Base-by-base conservation (phyloP, 2,113 vertebrate genomes). In the Rostratula benghalensis region DNA sequence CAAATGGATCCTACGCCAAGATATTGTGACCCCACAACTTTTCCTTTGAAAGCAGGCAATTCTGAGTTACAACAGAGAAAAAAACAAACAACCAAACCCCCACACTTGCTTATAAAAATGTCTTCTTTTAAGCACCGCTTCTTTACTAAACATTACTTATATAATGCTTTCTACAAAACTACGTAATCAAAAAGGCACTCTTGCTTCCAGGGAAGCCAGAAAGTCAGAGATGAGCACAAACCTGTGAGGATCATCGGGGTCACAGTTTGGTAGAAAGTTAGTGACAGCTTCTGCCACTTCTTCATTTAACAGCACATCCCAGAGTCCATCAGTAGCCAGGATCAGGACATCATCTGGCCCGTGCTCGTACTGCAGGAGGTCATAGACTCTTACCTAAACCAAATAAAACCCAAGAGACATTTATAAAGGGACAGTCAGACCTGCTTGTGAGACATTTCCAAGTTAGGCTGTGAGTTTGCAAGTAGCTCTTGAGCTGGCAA, bases 211-310 rank as follows among this genome's bases (percentile, higher is more conserved):
- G 91, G 41, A 65, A 86, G 51, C 7, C n/a, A 74, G 31, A 81
- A 65, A 50, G 43, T 19, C 22, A 87, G 1, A 17, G 54, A 83
- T 37, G 48, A 54, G 33, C 87, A 98, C 98, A 1, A 97, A 98
- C 99, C 99, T 99, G 98, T 99, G 98, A 93, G 98, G 99, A 96
- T 99, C 99, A 93, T 99, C 99, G 3, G 99, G 99, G 94, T 99
- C 99, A 97, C 99, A 99, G 98, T 99, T 99, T 64, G 98, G 98
- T 97, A 99, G 98, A 97, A 99, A 99, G 95, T 98, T 98, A 92
- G 98, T 98, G 93, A 99, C 95, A 1, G 99, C 98, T 97, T 99
- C 99, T 20, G 98, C 98, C 65, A 99, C 99, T 98, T 99, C 99
- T 98, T 99, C 98, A 97, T 99, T 99, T 75, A 98, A 98, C 76